Percentiles rank a stretch among this genome's conserved stretches.
Evolutionary conservation across 2,113 vertebrate species (phyloP).

Genomic region (Zosterops borbonicus): DNA sequence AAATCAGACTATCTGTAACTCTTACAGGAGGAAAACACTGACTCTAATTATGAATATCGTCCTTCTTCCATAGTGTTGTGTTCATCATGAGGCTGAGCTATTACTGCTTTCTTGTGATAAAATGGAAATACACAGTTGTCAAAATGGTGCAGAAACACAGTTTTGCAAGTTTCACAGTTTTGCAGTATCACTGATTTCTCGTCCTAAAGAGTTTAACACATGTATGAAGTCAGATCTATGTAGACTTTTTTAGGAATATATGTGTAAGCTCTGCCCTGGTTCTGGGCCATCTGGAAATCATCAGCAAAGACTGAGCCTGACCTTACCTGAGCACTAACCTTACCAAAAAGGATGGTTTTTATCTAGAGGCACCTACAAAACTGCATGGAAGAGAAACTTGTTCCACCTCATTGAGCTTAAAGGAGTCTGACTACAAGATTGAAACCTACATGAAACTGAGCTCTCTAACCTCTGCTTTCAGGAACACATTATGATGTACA

Average conservation of each 20-base stretch:
- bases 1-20: neutral
- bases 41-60: neutral
- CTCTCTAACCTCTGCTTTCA: neutral
- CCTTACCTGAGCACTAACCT: neutral
- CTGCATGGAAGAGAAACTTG: neutral
- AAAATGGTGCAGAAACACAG: neutral
- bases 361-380: neutral
- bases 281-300: constrained; percentile 9
- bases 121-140: neutral
- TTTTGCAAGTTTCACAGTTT: neutral
- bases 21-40: neutral
- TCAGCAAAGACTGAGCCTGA: neutral
- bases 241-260: neutral
- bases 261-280: neutral
- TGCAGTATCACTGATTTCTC: neutral
- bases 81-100: neutral
- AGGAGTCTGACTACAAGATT: neutral
- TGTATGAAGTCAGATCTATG: neutral
- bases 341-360: neutral
- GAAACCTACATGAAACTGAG: neutral
- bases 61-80: neutral
- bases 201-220: neutral
- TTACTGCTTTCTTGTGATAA: neutral
- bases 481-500: neutral
- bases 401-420: neutral